A percentile compares a stretch with the other conserved stretches of the same genome.
Evolutionary conservation across 2,888 invertebrate genomes (phyloP).

Genomic region (Hermaeophaga mercurialis): DNA sequence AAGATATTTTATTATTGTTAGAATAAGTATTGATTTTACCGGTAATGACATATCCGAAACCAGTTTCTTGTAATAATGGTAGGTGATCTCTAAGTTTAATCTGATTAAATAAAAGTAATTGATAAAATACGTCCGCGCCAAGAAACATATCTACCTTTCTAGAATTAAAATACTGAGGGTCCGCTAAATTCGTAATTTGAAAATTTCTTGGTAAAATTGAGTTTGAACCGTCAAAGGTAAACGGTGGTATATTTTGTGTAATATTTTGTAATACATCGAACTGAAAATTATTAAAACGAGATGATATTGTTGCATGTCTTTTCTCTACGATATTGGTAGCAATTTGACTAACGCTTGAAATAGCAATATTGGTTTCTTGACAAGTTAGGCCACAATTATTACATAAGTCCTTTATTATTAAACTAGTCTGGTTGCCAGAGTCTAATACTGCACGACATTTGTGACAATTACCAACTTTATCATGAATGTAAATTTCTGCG

Average conservation of each 20-base stretch:
- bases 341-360: background rate
- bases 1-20: background rate
- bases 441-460: slow-evolving; percentile 10
- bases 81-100: slow-evolving; percentile 12
- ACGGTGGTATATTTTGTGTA: slow-evolving; percentile 1
- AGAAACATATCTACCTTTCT: slow-evolving; percentile 7
- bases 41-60: background rate
- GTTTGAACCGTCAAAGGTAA: background rate
- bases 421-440: slow-evolving; percentile 5
- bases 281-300: background rate
- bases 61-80: background rate
- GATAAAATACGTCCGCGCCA: slow-evolving; percentile 20
- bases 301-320: background rate
- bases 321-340: background rate
- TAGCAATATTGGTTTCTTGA: background rate
- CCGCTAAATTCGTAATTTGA: slow-evolving; percentile 5
- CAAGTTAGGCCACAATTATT: background rate
- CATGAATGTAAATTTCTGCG: background rate
- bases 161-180: slow-evolving; percentile 6
- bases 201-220: background rate
- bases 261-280: slow-evolving; percentile 7
- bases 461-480: background rate
- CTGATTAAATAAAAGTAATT: slow-evolving; percentile 12
- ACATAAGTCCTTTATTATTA: slow-evolving; percentile 8
- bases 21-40: background rate